Evolutionary conservation across 2,888 invertebrate genomes (phyloP).

Genomic region (Troides helena): DNA sequence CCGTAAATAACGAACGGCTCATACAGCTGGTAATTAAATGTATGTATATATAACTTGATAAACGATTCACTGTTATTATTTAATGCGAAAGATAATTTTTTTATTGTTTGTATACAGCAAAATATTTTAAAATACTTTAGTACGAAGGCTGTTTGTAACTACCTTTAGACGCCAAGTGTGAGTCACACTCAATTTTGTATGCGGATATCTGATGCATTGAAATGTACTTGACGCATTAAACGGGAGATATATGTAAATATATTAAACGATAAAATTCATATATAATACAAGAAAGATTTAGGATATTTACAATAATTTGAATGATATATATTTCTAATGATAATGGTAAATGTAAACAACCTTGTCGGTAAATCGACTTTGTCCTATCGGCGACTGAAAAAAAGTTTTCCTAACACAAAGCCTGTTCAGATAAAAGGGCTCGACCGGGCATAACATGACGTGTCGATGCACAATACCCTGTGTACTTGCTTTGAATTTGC

Average conservation of each 20-base stretch:
- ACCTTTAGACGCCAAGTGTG: conserved; percentile 11
- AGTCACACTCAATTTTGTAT: conserved; percentile 24
- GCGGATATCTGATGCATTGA: conserved; percentile 13
- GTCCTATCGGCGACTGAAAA: not conserved
- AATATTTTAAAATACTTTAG: conserved; percentile 16
- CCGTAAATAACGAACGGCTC: too few species aligned
- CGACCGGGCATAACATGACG: conserved; percentile 50
- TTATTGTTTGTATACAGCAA: conserved; percentile 3
- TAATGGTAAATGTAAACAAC: not conserved
- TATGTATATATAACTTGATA: too few species aligned
- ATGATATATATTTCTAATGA: not conserved
- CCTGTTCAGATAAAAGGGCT: conserved; percentile 40
- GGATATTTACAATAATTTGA: too few species aligned
- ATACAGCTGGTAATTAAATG: too few species aligned
- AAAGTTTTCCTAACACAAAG: conserved; percentile 13
- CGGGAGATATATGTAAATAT: not conserved
- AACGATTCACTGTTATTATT: not conserved
- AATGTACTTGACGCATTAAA: conserved; percentile 9
- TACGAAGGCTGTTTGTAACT: conserved; percentile 15
- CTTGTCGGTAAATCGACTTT: not conserved
- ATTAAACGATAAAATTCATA: not conserved
- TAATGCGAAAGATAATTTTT: too few species aligned
- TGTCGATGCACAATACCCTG: conserved; percentile 40
- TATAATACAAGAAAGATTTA: not conserved
- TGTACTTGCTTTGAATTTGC: conserved; percentile 45